Evolutionary conservation across 1,140 invertebrate species (phyloP).

Genomic region (Agrypnia vestita): DNA sequence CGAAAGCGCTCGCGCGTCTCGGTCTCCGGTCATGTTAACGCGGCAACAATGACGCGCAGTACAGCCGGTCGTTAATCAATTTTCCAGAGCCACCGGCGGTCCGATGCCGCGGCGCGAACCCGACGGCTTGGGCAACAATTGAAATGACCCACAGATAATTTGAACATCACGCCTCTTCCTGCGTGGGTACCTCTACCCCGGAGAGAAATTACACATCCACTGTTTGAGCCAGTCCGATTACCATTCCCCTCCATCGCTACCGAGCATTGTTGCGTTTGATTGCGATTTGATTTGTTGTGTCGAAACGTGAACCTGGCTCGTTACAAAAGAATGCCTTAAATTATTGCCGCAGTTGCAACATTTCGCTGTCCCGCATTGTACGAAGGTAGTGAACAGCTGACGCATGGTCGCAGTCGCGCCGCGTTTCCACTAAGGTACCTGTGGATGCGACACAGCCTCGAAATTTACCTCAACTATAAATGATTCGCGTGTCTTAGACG

Average conservation of each 20-base stretch:
- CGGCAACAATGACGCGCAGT: constrained; percentile 23
- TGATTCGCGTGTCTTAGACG: too few species aligned
- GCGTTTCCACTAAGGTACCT: too few species aligned
- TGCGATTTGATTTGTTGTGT: constrained; percentile 18
- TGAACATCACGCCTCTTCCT: constrained; percentile 20
- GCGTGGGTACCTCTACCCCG: background rate
- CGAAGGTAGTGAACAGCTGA: too few species aligned
- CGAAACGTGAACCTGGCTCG: constrained; percentile 24
- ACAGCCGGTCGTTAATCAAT: constrained; percentile 21
- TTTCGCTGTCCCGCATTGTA: constrained; percentile 21
- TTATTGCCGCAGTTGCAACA: constrained; percentile 16
- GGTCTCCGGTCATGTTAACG: background rate
- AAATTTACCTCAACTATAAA: too few species aligned
- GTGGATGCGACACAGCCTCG: too few species aligned
- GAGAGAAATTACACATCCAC: constrained; percentile 4
- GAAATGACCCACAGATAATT: constrained; percentile 41
- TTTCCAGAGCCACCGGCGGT: background rate
- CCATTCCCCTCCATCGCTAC: background rate
- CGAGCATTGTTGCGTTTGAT: constrained; percentile 24
- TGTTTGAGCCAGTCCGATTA: background rate
- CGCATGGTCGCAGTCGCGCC: too few species aligned
- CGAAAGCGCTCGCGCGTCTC: too few species aligned
- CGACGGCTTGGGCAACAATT: background rate
- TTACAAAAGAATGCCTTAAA: constrained; percentile 12
- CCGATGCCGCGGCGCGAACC: background rate